Evolutionary conservation across 2,888 invertebrate genomes (phyloP).

Genomic region (Buathra laborator): DNA sequence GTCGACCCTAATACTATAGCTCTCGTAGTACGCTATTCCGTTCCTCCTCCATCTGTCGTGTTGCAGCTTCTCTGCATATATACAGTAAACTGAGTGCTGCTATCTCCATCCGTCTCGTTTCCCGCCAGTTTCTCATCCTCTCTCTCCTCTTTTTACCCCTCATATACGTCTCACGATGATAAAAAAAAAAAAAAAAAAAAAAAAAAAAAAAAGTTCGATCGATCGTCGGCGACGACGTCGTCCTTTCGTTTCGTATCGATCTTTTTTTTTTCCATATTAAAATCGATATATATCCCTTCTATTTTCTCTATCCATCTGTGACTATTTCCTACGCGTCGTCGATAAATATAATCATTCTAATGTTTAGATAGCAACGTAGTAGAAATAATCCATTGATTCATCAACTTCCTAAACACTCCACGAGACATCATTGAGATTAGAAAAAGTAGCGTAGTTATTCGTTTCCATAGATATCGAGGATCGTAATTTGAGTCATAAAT

Average conservation of each 20-base stretch:
- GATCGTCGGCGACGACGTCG: no score
- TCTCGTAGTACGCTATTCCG: slow-evolving; percentile 24
- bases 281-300: no score
- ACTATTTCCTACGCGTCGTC: slow-evolving; percentile 26
- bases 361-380: slow-evolving; percentile 53
- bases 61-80: not conserved
- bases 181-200: no score
- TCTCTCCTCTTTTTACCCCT: not conserved
- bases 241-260: not conserved
- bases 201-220: no score
- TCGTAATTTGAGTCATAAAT: no score
- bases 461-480: no score
- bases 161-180: not conserved
- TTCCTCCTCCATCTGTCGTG: slow-evolving; percentile 1
- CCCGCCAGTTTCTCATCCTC: not conserved
- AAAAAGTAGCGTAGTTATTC: not conserved
- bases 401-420: slow-evolving; percentile 10
- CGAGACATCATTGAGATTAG: not conserved
- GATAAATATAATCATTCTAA: slow-evolving; percentile 60
- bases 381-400: slow-evolving; percentile 16
- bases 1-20: slow-evolving; percentile 34
- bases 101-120: not conserved
- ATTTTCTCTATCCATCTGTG: slow-evolving; percentile 11
- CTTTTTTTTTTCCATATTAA: not conserved
- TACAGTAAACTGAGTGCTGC: no score